Base-by-base conservation (phyloP, 1,140 invertebrate species). In the Aphis craccivora region DNA sequence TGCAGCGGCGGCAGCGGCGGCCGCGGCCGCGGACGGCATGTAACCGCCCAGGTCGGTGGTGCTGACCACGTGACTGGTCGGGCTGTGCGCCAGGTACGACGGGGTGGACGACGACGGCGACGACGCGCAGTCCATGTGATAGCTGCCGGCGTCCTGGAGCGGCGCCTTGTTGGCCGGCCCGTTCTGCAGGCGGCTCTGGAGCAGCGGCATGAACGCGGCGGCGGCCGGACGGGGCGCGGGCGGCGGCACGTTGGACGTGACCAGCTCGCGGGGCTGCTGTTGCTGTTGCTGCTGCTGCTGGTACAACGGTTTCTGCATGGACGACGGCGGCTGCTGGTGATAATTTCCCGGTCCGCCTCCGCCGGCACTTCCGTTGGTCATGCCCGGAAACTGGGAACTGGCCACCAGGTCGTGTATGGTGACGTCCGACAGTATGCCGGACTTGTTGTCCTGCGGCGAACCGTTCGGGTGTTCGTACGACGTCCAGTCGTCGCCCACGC, bases 361-460 rank as follows among this genome's bases (percentile, higher is more conserved):
- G 81, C 45, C 37, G 55, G 83, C 37, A 9, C 93, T 83, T 40
- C 43, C 88, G 89, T 67, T 94, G 2, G 90, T 40, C 55, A 89
- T 91, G 67, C 94, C 94, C 37, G 94, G 91, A 18, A 93, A 93
- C 43, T 92, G 94, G 40, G 94, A 93, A 30, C 83, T 95, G 95
- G 86, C 88, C 37, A 95, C 95, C 95, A 97, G 96, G 11, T 96
- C 97, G 23, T 97, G 96, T 8, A 97, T 97, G 1, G 97, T 98
- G 2, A 97, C 98, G 94, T 98, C 98, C 0, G 98, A 97, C 94
- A 98, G 98, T 40, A 98, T 97, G 35, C 97, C 97, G 0, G 98
- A 97, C 94, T 98, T 98, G 94, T 98, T 98, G 94, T 98, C 98
- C 94, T 98, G 97, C 94, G 98, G 97, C 4, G 95, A 95, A 35